Percentiles rank a stretch among this genome's conserved stretches.
Conservation (phyloP, 2,113 vertebrate species). For the Nothocercus nigrocapillus region DNA sequence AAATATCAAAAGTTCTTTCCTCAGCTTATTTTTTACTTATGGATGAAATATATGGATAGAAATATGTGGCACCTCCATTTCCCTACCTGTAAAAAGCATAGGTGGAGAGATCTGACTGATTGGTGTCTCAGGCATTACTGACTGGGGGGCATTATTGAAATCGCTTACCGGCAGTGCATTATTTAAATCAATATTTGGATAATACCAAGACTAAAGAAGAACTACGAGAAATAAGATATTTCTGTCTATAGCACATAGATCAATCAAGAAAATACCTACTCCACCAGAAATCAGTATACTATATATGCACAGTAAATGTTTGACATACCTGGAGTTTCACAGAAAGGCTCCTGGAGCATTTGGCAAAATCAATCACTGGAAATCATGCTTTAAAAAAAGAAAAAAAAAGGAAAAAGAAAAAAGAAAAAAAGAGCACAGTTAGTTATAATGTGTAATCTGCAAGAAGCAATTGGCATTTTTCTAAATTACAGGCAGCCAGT, state of each 20-base stretch:
- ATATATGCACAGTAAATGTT: neutral
- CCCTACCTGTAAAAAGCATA: neutral
- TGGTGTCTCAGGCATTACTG: neutral
- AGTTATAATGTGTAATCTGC: neutral
- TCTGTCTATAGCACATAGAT: neutral
- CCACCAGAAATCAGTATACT: neutral
- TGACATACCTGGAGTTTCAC: neutral
- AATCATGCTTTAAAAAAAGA: neutral
- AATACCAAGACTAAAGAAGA: neutral
- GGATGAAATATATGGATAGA: neutral
- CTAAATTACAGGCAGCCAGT: neutral
- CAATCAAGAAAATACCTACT: neutral
- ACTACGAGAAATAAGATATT: neutral
- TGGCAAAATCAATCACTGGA: neutral
- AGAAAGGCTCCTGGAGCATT: neutral
- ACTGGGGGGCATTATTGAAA: neutral
- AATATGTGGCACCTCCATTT: neutral
- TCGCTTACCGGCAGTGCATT: neutral
- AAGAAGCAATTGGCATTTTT: neutral
- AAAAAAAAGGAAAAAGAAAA: too few species aligned
- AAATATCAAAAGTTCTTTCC: neutral
- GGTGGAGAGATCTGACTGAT: neutral
- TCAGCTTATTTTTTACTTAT: neutral
- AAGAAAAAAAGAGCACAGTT: neutral
- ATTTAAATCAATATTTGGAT: constrained; percentile 26